These are phyloP conservation scores for Petroica traversi DNA, from an alignment of 2,113 vertebrate genomes.

Conservation along the genomic window DNA sequence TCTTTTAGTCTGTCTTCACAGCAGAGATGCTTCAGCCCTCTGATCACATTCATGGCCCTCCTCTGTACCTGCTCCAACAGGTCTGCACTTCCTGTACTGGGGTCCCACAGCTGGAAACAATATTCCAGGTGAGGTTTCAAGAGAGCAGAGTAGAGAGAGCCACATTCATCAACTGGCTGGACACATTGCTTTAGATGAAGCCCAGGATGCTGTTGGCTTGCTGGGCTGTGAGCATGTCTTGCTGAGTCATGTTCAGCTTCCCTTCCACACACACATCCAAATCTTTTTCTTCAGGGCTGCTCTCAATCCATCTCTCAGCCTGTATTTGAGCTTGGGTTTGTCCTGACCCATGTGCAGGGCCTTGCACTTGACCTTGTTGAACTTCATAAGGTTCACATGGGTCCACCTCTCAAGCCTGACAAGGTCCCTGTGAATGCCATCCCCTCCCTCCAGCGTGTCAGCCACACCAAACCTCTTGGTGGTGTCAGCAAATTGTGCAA, in stretches of 20 bases:
- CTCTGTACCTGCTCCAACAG: neutral
- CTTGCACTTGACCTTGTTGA: neutral
- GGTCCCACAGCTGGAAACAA: neutral
- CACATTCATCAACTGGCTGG: neutral
- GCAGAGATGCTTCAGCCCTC: neutral
- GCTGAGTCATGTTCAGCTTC: neutral
- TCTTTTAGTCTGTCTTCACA: neutral
- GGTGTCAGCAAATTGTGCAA: accelerated
- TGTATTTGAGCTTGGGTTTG: neutral
- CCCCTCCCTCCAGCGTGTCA: neutral
- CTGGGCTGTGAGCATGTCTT: neutral
- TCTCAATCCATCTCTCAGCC: neutral
- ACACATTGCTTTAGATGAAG: neutral
- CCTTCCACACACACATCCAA: neutral
- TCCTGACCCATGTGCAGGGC: neutral
- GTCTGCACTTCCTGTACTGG: neutral
- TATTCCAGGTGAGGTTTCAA: neutral
- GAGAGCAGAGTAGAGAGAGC: neutral
- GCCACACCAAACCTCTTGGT: neutral
- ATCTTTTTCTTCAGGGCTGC: neutral
- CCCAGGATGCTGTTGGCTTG: neutral
- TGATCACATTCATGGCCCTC: neutral
- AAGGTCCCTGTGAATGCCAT: neutral
- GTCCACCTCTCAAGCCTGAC: neutral
- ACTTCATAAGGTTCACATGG: neutral